These are phyloP conservation scores for Latheticus oryzae DNA, from an alignment of 2,888 invertebrate species.

Conservation along the genomic window DNA sequence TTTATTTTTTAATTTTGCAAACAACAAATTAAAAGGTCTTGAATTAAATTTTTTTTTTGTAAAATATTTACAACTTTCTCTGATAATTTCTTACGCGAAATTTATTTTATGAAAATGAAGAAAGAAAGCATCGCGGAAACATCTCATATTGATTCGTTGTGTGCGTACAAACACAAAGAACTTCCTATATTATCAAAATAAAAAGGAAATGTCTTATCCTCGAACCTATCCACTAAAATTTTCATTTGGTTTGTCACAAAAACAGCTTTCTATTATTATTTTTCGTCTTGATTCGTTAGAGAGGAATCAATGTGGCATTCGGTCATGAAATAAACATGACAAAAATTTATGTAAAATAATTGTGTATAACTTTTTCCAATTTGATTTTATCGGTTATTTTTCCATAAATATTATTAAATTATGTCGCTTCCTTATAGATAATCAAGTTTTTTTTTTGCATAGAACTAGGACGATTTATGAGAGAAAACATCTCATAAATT, in stretches of 20 bases:
- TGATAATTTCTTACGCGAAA: constrained; percentile 1
- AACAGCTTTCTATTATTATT: neutral
- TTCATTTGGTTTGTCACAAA: constrained; percentile 7
- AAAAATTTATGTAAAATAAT: constrained; percentile 15
- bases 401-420: constrained; percentile 8
- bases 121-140: constrained; percentile 11
- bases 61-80: no score
- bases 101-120: constrained; percentile 15
- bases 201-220: constrained; percentile 13
- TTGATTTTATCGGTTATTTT: constrained; percentile 21
- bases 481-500: constrained; percentile 21
- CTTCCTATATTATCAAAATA: constrained; percentile 12
- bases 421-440: constrained; percentile 3
- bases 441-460: constrained; percentile 16
- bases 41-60: no score
- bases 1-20: no score
- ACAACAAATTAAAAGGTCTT: no score
- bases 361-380: constrained; percentile 11
- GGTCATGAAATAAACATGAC: constrained; percentile 17
- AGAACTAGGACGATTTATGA: constrained; percentile 12
- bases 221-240: constrained; percentile 8
- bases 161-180: constrained; percentile 8
- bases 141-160: constrained; percentile 13
- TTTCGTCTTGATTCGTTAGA: no score
- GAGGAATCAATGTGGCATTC: constrained; percentile 6